Conservation (phyloP, 2,113 vertebrate genomes). For the Hystrix cristata region DNA sequence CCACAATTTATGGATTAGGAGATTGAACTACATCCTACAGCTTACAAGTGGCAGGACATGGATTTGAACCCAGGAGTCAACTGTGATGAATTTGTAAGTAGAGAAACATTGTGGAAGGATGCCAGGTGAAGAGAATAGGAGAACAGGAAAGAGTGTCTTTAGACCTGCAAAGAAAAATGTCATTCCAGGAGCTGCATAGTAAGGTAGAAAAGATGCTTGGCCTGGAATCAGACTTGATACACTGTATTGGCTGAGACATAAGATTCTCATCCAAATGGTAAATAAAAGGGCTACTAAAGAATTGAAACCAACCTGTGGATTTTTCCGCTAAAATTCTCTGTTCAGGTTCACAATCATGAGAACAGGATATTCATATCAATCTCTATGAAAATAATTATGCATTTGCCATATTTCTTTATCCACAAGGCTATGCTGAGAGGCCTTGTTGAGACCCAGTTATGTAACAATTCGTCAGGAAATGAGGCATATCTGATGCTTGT, state of each 20-base stretch:
- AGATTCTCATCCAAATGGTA: neutral
- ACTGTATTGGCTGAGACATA: neutral
- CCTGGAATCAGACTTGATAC: neutral
- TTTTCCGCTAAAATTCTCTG: slow-evolving; percentile 23
- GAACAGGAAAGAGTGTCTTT: neutral
- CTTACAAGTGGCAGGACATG: neutral
- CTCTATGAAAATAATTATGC: neutral
- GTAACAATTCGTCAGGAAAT: neutral
- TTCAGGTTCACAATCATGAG: neutral
- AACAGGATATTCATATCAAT: neutral
- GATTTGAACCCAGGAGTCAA: neutral
- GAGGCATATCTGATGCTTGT: neutral
- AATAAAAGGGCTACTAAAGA: neutral
- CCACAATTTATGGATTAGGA: neutral
- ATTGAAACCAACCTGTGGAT: neutral
- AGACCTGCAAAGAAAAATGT: neutral
- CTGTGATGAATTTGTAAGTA: neutral
- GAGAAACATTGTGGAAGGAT: neutral
- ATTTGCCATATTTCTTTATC: neutral
- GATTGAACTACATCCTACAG: neutral
- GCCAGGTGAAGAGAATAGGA: neutral
- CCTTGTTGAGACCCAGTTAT: neutral
- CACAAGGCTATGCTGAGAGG: neutral
- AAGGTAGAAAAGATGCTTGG: neutral
- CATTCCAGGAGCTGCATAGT: neutral